Evolutionary conservation across 2,113 vertebrate species (phyloP), one percentile per base, ranked within the genome.

Genomic region (Bolborhynchus lineola): DNA sequence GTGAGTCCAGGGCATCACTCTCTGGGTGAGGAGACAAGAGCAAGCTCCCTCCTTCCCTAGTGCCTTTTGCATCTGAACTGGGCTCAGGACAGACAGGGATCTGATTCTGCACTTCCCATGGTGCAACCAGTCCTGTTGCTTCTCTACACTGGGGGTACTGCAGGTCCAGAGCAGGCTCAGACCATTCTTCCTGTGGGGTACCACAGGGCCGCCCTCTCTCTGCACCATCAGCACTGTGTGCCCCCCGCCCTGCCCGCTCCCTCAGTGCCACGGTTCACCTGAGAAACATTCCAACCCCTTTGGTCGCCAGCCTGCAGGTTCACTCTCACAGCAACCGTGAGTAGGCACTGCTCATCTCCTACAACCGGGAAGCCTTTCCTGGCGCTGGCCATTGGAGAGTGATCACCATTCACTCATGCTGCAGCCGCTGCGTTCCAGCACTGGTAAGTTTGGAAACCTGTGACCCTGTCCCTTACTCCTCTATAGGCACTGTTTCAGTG

Each of bases 221-320:
- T 49, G 23, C 2, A 2, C 46, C 47, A 7, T 42, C 41, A 37
- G 31, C 9, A 21, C 26, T 6, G 0, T 1, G 3, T 46, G 39
- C 64, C 64, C 37, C 64, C 50, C 53, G 57, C 31, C 63, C 39
- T 71, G 25, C 44, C 29, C 1, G 0, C 20, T 52, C 37, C 55
- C n/a, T 19, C 55, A 52, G 49, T 53, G 63, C 63, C 57, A 53
- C 11, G 7, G 50, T 37, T 71, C n/a, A 28, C 37, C 19, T 3
- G 1, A 37, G 44, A 77, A 60, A 33, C 0, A 0, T 39, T 53
- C 42, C 46, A 55, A 46, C 24, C 39, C 33, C 28, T 63, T 35
- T 67, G 35, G 15, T 9, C n/a, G 42, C 9, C 25, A 17, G 55
- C 37, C 44, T 77, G 57, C 39, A 71, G 53, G 18, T 59, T 50